Conservation (phyloP, 2,113 vertebrate species). For the Cricetomys ansorgei region DNA sequence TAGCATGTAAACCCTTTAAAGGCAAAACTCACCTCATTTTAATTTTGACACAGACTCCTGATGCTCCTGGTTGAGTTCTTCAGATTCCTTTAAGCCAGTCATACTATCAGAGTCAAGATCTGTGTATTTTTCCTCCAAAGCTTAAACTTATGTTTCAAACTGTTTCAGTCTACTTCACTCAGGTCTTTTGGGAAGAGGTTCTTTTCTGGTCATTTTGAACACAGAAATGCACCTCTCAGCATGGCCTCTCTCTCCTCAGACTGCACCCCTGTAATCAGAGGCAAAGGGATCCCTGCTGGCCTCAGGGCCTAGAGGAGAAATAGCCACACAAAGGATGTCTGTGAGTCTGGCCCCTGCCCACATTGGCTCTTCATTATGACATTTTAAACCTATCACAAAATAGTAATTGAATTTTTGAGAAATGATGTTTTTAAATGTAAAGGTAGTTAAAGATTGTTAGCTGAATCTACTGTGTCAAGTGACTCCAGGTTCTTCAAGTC, state of each 20-base stretch:
- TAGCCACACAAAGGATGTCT: not conserved
- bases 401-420: not conserved
- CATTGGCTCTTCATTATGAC: not conserved
- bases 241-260: not conserved
- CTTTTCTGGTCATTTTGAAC: not conserved
- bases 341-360: rapidly evolving
- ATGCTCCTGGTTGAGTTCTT: not conserved
- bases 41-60: conserved; percentile 89
- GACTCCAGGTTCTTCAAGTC: not conserved
- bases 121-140: not conserved
- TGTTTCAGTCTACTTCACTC: not conserved
- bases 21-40: conserved; percentile 91
- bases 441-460: not conserved
- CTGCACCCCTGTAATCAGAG: rapidly evolving
- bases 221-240: not conserved
- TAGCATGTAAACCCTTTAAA: conserved; percentile 87
- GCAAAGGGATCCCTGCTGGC: not conserved
- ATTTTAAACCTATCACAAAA: not conserved
- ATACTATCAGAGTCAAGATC: not conserved
- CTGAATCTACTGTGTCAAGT: not conserved
- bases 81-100: not conserved
- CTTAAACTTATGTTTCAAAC: not conserved
- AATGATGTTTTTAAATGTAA: not conserved
- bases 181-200: not conserved
- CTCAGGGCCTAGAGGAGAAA: not conserved